These are phyloP conservation scores for Nicator chloris DNA, from an alignment of 2,113 vertebrate species.

Conservation along the genomic window DNA sequence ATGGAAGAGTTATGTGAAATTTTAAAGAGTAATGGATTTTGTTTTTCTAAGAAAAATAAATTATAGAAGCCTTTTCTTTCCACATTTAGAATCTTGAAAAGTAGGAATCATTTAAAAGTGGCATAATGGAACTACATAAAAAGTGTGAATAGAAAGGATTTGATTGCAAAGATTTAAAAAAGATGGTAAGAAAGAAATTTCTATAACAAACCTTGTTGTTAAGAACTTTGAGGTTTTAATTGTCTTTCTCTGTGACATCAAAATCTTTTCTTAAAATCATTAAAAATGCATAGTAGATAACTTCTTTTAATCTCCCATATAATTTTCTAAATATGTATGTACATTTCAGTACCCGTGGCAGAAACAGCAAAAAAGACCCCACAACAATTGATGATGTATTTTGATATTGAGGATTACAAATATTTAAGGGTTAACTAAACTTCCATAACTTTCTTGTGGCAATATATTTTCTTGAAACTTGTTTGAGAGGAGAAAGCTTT, in stretches of 20 bases:
- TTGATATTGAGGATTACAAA: not conserved
- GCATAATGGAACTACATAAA: fast-evolving
- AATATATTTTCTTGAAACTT: not conserved
- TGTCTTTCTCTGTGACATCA: not conserved
- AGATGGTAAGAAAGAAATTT: not conserved
- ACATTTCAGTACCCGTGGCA: not conserved
- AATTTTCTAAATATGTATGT: not conserved
- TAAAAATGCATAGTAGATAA: not conserved
- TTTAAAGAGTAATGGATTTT: not conserved
- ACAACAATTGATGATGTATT: not conserved
- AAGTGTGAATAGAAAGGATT: not conserved
- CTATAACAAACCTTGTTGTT: not conserved
- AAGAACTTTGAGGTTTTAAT: not conserved
- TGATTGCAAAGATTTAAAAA: not conserved
- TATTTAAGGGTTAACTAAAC: not conserved
- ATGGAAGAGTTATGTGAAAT: not conserved
- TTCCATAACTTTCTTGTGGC: not conserved
- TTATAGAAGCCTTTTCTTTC: not conserved
- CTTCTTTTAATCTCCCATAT: not conserved
- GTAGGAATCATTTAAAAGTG: not conserved
- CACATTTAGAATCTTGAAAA: not conserved
- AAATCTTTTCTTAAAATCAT: not conserved
- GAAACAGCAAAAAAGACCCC: not conserved
- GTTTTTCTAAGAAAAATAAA: not conserved
- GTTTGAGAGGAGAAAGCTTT: not conserved